These are phyloP conservation scores for Trichomycterus rosablanca DNA, from an alignment of 2,113 vertebrate genomes.

Conservation along the genomic window DNA sequence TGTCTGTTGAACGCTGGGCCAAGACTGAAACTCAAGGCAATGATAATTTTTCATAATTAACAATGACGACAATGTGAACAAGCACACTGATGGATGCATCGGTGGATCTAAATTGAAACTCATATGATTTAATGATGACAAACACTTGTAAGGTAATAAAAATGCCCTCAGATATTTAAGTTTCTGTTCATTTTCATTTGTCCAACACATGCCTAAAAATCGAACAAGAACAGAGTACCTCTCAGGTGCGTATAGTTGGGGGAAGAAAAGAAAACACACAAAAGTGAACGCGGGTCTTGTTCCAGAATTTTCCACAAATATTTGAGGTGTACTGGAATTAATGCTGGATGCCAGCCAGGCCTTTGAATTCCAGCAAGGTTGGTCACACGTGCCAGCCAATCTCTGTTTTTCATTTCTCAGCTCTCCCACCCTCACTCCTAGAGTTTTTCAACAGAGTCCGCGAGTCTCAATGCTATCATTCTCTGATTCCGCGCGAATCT, in stretches of 20 bases:
- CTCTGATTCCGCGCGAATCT: constrained; percentile 79
- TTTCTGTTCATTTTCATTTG: too few species aligned
- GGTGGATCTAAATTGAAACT: too few species aligned
- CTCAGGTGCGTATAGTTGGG: constrained; percentile 32
- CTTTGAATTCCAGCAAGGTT: constrained; percentile 63
- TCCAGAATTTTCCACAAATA: constrained; percentile 47
- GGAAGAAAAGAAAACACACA: background rate
- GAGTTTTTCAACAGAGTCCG: constrained; percentile 53
- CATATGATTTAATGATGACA: too few species aligned
- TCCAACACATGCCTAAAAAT: background rate
- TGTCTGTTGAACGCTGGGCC: too few species aligned
- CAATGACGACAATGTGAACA: too few species aligned
- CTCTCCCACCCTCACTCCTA: background rate
- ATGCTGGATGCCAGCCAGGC: constrained; percentile 62
- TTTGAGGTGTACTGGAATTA: constrained; percentile 66
- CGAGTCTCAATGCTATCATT: constrained; percentile 78
- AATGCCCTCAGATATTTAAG: too few species aligned
- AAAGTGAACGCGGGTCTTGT: constrained; percentile 30
- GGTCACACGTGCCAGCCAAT: constrained; percentile 66
- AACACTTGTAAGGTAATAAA: too few species aligned
- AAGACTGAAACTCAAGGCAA: too few species aligned
- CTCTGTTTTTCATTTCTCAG: constrained; percentile 53
- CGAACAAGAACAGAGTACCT: background rate
- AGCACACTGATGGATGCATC: too few species aligned
- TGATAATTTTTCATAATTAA: too few species aligned